These are phyloP conservation scores for Cydia fagiglandana DNA, from an alignment of 1,140 invertebrate species.

Conservation along the genomic window DNA sequence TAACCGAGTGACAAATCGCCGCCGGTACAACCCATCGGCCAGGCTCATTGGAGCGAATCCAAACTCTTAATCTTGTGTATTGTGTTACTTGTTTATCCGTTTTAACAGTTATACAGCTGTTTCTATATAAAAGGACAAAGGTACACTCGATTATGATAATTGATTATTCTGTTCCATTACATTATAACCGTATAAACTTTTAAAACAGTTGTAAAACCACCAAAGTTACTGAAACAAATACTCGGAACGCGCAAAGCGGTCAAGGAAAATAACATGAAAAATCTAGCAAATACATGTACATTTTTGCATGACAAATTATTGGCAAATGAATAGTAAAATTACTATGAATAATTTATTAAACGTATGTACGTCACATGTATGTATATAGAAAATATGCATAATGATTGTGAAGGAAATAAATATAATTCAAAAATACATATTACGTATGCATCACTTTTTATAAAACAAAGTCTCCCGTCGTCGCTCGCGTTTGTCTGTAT, in stretches of 20 bases:
- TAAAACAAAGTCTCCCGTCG: too few relatives aligned
- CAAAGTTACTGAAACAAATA: neutral
- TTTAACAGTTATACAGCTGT: neutral
- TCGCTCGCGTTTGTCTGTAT: too few relatives aligned
- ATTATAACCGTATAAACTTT: neutral
- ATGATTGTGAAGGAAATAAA: too few relatives aligned
- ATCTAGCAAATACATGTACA: neutral
- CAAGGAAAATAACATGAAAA: neutral
- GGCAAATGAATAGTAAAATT: neutral
- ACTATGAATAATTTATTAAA: too few relatives aligned
- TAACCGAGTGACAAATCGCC: slow-evolving; percentile 29
- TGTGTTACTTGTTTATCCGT: slow-evolving; percentile 5
- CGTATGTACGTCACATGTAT: too few relatives aligned
- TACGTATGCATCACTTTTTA: too few relatives aligned
- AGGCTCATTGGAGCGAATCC: slow-evolving; percentile 26
- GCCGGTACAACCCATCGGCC: neutral
- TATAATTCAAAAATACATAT: too few relatives aligned
- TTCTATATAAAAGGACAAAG: neutral
- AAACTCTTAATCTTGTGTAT: slow-evolving; percentile 34
- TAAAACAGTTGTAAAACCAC: neutral
- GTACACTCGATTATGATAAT: neutral
- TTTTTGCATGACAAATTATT: neutral
- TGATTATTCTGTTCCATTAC: neutral
- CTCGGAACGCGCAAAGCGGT: neutral
- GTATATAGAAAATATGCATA: too few relatives aligned